Conservation (phyloP, 2,888 invertebrate species). For the Dromius quadrimaculatus region DNA sequence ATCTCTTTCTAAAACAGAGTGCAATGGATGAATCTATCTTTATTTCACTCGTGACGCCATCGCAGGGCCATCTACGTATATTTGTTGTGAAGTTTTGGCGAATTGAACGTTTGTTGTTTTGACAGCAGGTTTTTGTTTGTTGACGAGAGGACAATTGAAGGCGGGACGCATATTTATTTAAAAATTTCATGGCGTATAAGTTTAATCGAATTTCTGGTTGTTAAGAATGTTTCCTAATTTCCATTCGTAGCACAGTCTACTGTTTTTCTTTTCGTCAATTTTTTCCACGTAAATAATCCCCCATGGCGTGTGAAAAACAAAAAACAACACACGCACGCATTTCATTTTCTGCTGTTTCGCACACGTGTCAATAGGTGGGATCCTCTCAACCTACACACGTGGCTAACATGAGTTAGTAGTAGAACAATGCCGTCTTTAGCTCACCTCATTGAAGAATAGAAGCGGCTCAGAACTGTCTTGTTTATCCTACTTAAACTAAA, state of each 20-base stretch:
- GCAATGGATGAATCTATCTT: neutral
- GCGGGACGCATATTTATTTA: neutral
- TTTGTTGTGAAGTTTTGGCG: neutral
- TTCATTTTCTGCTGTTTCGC: slow-evolving; percentile 24
- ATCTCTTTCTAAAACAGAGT: neutral
- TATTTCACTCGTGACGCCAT: slow-evolving; percentile 5
- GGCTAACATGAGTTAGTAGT: too few relatives aligned
- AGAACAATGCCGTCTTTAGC: too few relatives aligned
- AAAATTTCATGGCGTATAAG: neutral
- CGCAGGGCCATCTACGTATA: neutral
- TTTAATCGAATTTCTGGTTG: neutral
- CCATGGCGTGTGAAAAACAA: slow-evolving; percentile 1
- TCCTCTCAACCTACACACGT: slow-evolving; percentile 1
- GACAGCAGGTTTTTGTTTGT: slow-evolving; percentile 16
- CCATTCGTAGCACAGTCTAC: neutral
- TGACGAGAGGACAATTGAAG: neutral
- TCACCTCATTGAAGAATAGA: too few relatives aligned
- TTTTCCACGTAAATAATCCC: slow-evolving; percentile 10
- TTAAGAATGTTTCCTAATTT: neutral
- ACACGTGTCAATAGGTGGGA: slow-evolving; percentile 37
- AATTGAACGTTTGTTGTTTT: slow-evolving; percentile 11
- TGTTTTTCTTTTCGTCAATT: neutral
- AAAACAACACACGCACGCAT: slow-evolving; percentile 27
- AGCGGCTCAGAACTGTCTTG: too few relatives aligned
- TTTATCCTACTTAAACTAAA: too few relatives aligned